These are phyloP conservation scores for Telmatherina bonti DNA, from an alignment of 2,797 vertebrate genomes.

Conservation along the genomic window DNA sequence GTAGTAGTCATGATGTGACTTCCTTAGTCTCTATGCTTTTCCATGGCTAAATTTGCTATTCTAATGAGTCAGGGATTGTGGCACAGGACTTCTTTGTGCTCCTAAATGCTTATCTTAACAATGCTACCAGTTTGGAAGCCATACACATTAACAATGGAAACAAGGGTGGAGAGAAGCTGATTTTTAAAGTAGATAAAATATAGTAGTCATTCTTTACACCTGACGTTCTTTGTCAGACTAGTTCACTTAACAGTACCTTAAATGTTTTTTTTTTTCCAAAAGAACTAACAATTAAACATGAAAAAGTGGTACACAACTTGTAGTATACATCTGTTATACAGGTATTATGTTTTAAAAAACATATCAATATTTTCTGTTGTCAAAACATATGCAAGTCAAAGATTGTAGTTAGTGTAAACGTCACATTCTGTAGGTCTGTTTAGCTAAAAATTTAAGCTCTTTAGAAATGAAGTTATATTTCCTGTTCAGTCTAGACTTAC, in stretches of 20 bases:
- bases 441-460: not conserved
- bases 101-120: slow-evolving; percentile 41
- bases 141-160: slow-evolving; percentile 19
- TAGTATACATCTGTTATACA: too few species aligned
- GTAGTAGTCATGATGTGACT: not conserved
- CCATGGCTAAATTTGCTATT: slow-evolving; percentile 60
- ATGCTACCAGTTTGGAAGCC: slow-evolving; percentile 21
- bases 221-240: not conserved
- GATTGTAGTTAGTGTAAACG: not conserved
- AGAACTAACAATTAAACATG: too few species aligned
- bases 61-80: slow-evolving; percentile 47
- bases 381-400: not conserved
- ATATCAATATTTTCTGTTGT: too few species aligned
- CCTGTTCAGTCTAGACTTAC: too few species aligned
- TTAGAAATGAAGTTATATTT: not conserved
- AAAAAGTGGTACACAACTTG: not conserved
- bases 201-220: not conserved
- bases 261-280: not conserved
- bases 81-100: slow-evolving; percentile 58
- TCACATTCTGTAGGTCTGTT: too few species aligned
- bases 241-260: not conserved
- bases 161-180: not conserved
- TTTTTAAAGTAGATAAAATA: too few species aligned
- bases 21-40: slow-evolving; percentile 26
- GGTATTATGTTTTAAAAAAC: too few species aligned